Conservation (phyloP, 2,113 vertebrate genomes). For the Azemiops feae region DNA sequence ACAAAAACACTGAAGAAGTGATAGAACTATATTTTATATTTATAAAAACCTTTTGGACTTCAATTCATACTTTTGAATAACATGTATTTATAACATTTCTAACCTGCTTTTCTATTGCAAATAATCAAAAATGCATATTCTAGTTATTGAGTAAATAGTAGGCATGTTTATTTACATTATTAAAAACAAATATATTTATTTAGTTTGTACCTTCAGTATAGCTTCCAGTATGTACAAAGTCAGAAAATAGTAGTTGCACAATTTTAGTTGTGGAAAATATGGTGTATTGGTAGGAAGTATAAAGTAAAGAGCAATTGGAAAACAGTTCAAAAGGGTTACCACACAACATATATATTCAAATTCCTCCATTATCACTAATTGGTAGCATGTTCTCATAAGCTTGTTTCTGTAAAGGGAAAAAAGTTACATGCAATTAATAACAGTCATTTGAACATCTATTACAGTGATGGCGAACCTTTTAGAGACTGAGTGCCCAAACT, state of each 20-base stretch:
- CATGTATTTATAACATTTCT: neutral
- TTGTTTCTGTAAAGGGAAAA: conserved; percentile 44
- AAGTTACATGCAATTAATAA: neutral
- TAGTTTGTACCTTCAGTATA: conserved; percentile 58
- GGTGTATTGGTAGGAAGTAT: conserved; percentile 28
- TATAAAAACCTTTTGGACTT: neutral
- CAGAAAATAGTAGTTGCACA: conserved; percentile 63
- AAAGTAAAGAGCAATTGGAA: conserved; percentile 57
- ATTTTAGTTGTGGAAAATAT: conserved; percentile 41
- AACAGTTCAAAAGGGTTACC: conserved; percentile 55
- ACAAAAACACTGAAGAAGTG: neutral
- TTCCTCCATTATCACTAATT: conserved; percentile 54
- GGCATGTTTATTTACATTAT: neutral
- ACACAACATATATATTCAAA: conserved; percentile 61
- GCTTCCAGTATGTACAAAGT: conserved; percentile 47
- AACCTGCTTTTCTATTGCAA: neutral
- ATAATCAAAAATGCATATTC: neutral
- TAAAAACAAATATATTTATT: neutral
- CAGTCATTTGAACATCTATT: neutral
- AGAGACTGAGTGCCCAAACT: no score
- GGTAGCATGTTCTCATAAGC: conserved; percentile 31
- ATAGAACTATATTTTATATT: neutral
- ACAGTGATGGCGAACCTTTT: no score
- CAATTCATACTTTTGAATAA: neutral
- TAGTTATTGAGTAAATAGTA: neutral